A percentile compares a stretch with the other conserved stretches of the same genome.
Evolutionary conservation across 30 jellyfish, hydroid and myxozoan genomes (phyloP).

Genomic region (Chrysaora quinquecirrha): DNA sequence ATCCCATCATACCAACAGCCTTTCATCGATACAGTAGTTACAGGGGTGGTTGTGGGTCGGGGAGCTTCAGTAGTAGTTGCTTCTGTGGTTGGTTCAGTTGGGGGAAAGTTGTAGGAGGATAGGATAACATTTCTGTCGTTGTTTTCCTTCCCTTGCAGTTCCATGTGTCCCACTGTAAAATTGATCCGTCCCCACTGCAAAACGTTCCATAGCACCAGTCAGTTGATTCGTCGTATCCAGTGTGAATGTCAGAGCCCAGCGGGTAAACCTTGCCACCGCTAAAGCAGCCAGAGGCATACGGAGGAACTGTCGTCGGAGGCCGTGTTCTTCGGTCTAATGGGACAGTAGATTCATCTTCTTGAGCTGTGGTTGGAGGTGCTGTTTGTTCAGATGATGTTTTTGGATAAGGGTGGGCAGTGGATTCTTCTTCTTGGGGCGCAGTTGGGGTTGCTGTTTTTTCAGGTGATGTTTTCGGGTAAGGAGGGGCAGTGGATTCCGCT

Average conservation of each 20-base stretch:
- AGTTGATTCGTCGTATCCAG: slow-evolving; percentile 30
- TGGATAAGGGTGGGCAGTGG: too few relatives aligned
- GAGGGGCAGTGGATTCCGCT: background rate
- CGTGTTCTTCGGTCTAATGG: too few relatives aligned
- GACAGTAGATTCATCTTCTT: too few relatives aligned
- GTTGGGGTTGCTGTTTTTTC: background rate
- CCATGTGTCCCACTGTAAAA: slow-evolving; percentile 37
- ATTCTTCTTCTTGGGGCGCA: too few relatives aligned
- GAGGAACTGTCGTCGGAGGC: too few relatives aligned
- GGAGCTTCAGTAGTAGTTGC: background rate
- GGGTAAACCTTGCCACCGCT: slow-evolving; percentile 4
- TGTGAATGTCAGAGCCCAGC: slow-evolving; percentile 7
- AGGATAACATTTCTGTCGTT: too few relatives aligned
- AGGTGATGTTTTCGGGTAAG: background rate
- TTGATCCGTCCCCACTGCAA: slow-evolving; percentile 8
- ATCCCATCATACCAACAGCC: slow-evolving; percentile 12
- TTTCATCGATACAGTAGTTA: background rate
- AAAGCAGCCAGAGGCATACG: too few relatives aligned
- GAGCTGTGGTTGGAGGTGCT: too few relatives aligned
- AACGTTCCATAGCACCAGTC: slow-evolving; percentile 54
- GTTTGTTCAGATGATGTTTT: too few relatives aligned
- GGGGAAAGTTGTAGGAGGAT: background rate
- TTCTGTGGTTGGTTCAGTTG: background rate
- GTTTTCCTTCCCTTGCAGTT: slow-evolving; percentile 16
- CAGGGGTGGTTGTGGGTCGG: background rate